phyloP scores from a whole-genome alignment of 2,888 invertebrate species.

The Pheosia tremula region DNA sequence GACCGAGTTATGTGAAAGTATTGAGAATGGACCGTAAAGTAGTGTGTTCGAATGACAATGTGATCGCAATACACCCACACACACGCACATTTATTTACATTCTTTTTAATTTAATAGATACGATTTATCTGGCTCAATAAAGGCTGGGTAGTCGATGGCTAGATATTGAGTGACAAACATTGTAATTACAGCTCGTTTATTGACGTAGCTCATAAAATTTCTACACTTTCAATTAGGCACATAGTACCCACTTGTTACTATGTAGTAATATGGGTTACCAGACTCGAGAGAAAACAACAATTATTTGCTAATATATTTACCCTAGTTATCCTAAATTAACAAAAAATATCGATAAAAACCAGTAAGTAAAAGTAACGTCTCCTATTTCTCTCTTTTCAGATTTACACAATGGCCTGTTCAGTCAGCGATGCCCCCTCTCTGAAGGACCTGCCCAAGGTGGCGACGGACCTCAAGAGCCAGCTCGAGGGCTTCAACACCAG shows the following conservation, averaged over 20 bases:
- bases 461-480: slow-evolving; percentile 94
- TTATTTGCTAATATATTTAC: no score
- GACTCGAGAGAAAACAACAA: no score
- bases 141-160: no score
- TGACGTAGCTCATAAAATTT: no score
- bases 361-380: no score
- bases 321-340: no score
- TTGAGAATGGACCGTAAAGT: neutral
- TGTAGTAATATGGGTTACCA: no score
- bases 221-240: no score
- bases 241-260: no score
- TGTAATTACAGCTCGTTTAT: no score
- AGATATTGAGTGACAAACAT: no score
- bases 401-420: slow-evolving; percentile 83
- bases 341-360: no score
- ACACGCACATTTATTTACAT: neutral
- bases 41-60: neutral
- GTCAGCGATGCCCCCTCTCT: slow-evolving; percentile 88
- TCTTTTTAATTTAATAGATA: neutral
- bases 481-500: slow-evolving; percentile 95
- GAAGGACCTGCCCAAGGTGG: slow-evolving; percentile 96
- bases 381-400: slow-evolving; percentile 42
- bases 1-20: slow-evolving; percentile 2
- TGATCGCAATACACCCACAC: neutral
- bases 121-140: neutral